Evolutionary conservation across 2,797 vertebrate genomes (phyloP).

Genomic region (Cossypha polioptera): DNA sequence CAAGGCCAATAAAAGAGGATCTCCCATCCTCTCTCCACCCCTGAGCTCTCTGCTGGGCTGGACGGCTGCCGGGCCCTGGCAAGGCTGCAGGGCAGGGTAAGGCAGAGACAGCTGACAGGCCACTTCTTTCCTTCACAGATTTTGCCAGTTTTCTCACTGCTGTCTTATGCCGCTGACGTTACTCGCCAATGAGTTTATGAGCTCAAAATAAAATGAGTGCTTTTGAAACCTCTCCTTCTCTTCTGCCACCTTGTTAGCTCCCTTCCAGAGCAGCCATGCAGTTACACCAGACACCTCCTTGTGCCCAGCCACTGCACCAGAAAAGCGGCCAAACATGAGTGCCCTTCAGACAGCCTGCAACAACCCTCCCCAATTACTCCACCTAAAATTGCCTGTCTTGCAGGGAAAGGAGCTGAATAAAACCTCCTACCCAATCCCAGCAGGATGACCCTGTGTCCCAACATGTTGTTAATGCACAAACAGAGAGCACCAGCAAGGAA

Average conservation of each 20-base stretch:
- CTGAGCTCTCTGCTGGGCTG: background rate
- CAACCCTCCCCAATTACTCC: conserved; percentile 27
- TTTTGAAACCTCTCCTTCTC: conserved; percentile 55
- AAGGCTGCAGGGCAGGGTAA: conserved; percentile 2
- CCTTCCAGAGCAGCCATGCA: conserved; percentile 37
- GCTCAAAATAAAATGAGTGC: background rate
- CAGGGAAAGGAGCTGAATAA: background rate
- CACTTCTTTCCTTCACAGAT: conserved; percentile 32
- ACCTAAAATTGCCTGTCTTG: conserved; percentile 8
- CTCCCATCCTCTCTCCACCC: background rate
- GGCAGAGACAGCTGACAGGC: conserved; percentile 54
- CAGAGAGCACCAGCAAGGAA: background rate
- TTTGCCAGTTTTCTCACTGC: conserved; percentile 60
- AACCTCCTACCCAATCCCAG: background rate
- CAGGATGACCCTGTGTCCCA: background rate
- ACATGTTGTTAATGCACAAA: background rate
- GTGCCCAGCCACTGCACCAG: background rate
- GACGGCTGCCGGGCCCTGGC: background rate
- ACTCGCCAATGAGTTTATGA: background rate
- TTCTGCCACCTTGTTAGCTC: conserved; percentile 30
- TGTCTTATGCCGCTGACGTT: background rate
- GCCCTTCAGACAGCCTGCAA: conserved; percentile 10
- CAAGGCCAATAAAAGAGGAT: background rate
- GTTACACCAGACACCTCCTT: conserved; percentile 36
- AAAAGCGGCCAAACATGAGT: conserved; percentile 15